A percentile compares a stretch with the other conserved stretches of the same genome.
Conservation (phyloP, 2,797 vertebrate genomes). For the Pantherophis alleghaniensis region DNA sequence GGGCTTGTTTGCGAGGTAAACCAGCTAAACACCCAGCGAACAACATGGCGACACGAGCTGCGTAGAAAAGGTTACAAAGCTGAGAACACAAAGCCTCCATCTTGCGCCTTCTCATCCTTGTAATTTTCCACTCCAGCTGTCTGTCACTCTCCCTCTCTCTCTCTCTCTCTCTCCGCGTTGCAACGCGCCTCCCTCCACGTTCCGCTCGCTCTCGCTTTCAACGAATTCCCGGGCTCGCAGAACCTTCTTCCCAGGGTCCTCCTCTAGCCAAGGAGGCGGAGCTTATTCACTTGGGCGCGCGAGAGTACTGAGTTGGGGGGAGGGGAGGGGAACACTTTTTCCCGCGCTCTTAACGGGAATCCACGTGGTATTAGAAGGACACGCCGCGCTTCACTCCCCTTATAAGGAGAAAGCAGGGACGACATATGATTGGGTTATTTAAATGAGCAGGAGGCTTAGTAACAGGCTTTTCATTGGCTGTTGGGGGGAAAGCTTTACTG, state of each 20-base stretch:
- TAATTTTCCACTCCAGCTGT: constrained; percentile 76
- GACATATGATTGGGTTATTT: constrained; percentile 69
- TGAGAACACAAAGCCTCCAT: not conserved
- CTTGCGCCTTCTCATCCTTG: constrained; percentile 54
- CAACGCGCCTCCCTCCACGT: constrained; percentile 44
- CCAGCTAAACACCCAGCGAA: not conserved
- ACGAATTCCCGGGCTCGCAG: not conserved
- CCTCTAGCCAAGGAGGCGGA: not conserved
- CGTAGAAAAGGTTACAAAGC: not conserved
- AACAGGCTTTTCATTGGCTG: constrained; percentile 70
- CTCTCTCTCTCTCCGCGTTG: no score
- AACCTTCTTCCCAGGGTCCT: not conserved
- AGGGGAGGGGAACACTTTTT: not conserved
- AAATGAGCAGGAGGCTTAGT: constrained; percentile 72
- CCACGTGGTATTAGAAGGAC: not conserved
- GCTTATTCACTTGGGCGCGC: not conserved
- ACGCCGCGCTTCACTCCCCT: constrained; percentile 50
- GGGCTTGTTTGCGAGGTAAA: not conserved
- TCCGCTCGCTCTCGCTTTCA: constrained; percentile 8
- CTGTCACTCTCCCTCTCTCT: not conserved
- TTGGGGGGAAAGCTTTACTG: not conserved
- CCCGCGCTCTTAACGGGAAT: constrained; percentile 40
- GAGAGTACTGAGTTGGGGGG: not conserved
- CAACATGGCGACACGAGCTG: no score
- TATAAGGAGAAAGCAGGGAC: constrained; percentile 68